Percentiles rank a stretch among this genome's conserved stretches.
These are phyloP conservation scores for Platorchestia sp. DNA, from an alignment of 1,140 invertebrate genomes.

Conservation along the genomic window DNA sequence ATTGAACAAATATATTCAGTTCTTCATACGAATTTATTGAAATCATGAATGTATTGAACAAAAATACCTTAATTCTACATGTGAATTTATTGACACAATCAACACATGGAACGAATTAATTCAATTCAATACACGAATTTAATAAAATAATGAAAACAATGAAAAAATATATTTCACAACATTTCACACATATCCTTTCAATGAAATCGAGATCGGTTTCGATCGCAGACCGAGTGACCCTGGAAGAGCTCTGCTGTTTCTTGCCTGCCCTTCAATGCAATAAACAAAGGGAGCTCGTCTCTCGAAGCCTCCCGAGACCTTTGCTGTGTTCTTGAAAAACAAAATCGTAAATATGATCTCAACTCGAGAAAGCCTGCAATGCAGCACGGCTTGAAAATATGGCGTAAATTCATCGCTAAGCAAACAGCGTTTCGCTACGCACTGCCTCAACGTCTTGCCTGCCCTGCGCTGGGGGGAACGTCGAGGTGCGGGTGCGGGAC, in stretches of 20 bases:
- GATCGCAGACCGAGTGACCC: background rate
- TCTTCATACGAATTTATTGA: too few species aligned
- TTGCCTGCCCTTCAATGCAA: background rate
- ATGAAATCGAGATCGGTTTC: constrained; percentile 7
- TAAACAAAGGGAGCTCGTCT: background rate
- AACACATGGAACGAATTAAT: too few species aligned
- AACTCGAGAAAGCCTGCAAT: background rate
- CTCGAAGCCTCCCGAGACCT: background rate
- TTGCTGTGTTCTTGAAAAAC: constrained; percentile 23
- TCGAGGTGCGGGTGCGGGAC: background rate
- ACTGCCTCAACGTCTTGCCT: background rate
- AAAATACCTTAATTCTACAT: too few species aligned
- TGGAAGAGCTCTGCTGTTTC: background rate
- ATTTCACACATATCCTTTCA: background rate
- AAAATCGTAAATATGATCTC: constrained; percentile 44
- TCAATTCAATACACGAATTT: too few species aligned
- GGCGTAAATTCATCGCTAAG: background rate
- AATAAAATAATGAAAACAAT: background rate
- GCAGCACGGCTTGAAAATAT: background rate
- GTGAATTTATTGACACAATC: too few species aligned
- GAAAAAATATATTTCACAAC: background rate
- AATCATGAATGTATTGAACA: too few species aligned
- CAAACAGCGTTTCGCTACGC: constrained; percentile 2
- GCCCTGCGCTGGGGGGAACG: background rate
- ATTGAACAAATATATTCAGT: too few species aligned